Conservation (phyloP, 1,140 invertebrate genomes). For the Tenebrio molitor region DNA sequence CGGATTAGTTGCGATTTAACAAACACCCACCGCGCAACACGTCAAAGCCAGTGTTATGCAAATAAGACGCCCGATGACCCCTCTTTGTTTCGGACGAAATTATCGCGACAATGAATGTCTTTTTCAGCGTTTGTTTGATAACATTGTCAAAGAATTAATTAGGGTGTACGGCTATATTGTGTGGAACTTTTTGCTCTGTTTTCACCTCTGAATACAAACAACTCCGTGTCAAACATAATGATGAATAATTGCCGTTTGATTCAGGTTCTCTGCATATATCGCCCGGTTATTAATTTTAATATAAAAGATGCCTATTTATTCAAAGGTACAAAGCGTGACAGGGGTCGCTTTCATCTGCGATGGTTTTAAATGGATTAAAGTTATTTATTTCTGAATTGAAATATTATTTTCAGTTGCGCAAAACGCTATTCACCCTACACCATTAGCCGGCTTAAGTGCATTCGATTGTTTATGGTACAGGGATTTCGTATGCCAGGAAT, state of each 20-base stretch:
- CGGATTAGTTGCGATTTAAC: constrained; percentile 35
- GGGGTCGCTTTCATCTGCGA: constrained; percentile 35
- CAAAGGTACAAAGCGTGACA: constrained; percentile 39
- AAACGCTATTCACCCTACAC: constrained; percentile 16
- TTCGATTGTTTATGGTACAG: constrained; percentile 17
- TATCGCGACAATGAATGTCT: constrained; percentile 28
- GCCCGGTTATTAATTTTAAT: constrained; percentile 36
- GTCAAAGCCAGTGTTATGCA: constrained; percentile 40
- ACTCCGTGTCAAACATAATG: constrained; percentile 35
- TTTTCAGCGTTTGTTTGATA: constrained; percentile 29
- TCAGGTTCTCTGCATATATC: constrained; percentile 32
- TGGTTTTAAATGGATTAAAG: constrained; percentile 35
- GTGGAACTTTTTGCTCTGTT: constrained; percentile 26
- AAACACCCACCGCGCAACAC: constrained; percentile 12
- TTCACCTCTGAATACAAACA: constrained; percentile 36
- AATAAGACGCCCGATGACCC: constrained; percentile 36
- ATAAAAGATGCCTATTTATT: constrained; percentile 41
- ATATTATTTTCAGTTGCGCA: constrained; percentile 30
- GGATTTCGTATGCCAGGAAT: no score
- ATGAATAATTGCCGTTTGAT: constrained; percentile 38
- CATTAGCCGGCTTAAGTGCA: constrained; percentile 2
- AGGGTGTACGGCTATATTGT: constrained; percentile 26
- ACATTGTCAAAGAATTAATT: constrained; percentile 41
- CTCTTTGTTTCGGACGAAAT: constrained; percentile 28
- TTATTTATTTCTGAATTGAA: constrained; percentile 38